Base-by-base conservation (phyloP, 2,888 invertebrate species). In the Stenodera caucasica region DNA sequence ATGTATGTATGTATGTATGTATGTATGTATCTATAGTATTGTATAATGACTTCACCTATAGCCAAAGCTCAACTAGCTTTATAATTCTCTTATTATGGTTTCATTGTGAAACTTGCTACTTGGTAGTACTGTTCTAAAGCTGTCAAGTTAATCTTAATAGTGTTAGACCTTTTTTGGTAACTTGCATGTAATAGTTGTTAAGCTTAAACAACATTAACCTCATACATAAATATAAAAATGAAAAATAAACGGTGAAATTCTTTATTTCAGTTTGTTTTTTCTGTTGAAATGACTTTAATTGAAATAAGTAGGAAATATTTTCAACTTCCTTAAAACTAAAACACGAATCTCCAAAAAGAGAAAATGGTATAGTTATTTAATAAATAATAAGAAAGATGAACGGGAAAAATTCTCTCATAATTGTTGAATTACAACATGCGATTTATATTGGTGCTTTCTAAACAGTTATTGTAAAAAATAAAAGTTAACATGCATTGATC, bases 1-100 rank as follows among this genome's bases (percentile, higher is more conserved):
- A 26, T 26, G 26, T 26, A 18, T 15, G 2, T 37, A 40, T 18
- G 9, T 18, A 32, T 7, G 4, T 32, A 21, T 45, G 9, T 9
- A 37, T 8, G 1, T 37, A 18, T 15, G 8, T 37, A 45, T 18
- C 21, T 18, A 4, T 12, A 21, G 18, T 45, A 21, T 55, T 4
- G 5, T 26, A 26, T 26, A 58, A 55, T 52, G 49, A 26, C 55
- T 58, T 61, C 55, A 55, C 55, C 52, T 61, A 57, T 51, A 61
- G 26, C 52, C 49, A 32, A 49, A 58, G 57, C 61, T 61, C 55
- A 57, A 61, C 61, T 58, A 61, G 58, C 61, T 61, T 61, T 61
- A 58, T 58, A 61, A 61, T 61, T 57, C 61, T 58, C 57, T 49
- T 23, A 52, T 49, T 52, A 61, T 52, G 58, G 61, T 61, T 61